These are phyloP conservation scores for Geopemphigus sp. DNA, from an alignment of 1,140 invertebrate genomes.

Conservation along the genomic window DNA sequence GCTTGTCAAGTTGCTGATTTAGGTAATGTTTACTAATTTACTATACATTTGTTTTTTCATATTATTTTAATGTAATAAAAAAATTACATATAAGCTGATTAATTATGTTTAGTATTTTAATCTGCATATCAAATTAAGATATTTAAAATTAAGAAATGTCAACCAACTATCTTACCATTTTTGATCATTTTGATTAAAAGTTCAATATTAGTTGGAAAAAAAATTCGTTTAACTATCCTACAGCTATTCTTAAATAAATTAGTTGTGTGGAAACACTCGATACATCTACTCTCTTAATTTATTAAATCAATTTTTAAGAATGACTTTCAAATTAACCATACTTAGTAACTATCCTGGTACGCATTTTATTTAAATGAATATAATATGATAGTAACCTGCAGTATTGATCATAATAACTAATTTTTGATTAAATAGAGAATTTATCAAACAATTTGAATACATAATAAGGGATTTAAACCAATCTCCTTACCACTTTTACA, in stretches of 20 bases:
- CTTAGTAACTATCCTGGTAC: background rate
- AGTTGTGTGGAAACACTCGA: conserved; percentile 44
- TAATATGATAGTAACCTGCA: conserved; percentile 8
- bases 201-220: conserved; percentile 30
- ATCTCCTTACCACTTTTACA: conserved; percentile 26
- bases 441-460: background rate
- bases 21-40: conserved; percentile 49
- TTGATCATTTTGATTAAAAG: conserved; percentile 1
- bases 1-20: conserved; percentile 68
- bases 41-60: background rate
- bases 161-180: conserved; percentile 33
- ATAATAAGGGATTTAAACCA: background rate
- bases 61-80: conserved; percentile 8
- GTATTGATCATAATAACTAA: background rate
- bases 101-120: background rate
- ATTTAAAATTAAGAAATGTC: background rate
- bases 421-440: background rate
- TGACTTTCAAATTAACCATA: no score
- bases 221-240: conserved; percentile 44
- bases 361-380: background rate
- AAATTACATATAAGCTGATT: no score
- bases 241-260: background rate
- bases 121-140: conserved; percentile 28
- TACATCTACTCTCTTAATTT: background rate
- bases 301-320: background rate